Base-by-base conservation (phyloP, 1,140 invertebrate species). In the Drosophila littoralis region DNA sequence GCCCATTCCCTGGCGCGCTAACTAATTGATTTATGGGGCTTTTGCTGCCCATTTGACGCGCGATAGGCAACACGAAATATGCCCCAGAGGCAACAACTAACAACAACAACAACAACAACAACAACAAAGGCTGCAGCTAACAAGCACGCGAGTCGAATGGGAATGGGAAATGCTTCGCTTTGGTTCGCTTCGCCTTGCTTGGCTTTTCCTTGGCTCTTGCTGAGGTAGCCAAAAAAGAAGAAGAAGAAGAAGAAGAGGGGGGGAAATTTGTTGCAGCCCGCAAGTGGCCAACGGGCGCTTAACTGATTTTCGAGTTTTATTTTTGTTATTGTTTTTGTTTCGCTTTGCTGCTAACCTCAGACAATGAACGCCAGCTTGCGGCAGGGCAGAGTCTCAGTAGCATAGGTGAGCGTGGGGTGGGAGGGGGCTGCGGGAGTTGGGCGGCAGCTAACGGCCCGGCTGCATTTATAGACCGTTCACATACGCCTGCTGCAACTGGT, bases 11-110 rank as follows among this genome's bases (percentile, higher is more conserved):
- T 28, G 22, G 10, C 15, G 17, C 35, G 43, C n/a, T 48, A 35
- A 54, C 81, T 79, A 86, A 86, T 86, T 86, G 82, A 86, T 86
- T 86, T 88, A 86, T 86, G 79, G 58, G 59, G 51, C 57, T 59
- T 35, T 46, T 52, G 58, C 63, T 48, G 48, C 45, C 63, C 68
- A 82, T 75, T 77, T 54, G 70, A 72, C 64, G 77, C 52, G 77
- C 75, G 81, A 85, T 85, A 85, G 74, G 63, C 75, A 52, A 65
- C 82, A 85, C 82, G 79, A 88, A 78, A 66, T 52, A 60, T 77
- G 67, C 68, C 75, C 70, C 28, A 60, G 22, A 58, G 35, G 43
- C 55, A 57, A 51, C 36, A 58, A 45, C 17, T 42, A 57, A 48
- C 48, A 64, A 10, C 43, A 72, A 64, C 45, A 38, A 36, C 22